Evolutionary conservation across 2,797 vertebrate genomes (phyloP).

Genomic region (Chromis chromis): DNA sequence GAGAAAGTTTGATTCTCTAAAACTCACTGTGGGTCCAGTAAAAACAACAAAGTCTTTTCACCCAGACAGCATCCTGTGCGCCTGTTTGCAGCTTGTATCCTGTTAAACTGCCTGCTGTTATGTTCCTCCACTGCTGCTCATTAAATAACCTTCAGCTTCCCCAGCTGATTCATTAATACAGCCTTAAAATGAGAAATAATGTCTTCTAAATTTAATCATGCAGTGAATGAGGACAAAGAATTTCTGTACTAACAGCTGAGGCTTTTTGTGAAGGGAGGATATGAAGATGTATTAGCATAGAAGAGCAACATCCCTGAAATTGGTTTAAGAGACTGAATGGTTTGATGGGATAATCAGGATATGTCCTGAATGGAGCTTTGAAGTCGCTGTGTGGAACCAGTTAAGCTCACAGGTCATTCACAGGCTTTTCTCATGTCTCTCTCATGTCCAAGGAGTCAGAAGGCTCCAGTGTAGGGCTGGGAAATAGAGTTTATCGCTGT

Average conservation of each 20-base stretch:
- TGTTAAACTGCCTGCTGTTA: neutral
- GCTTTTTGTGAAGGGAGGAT: neutral
- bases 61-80: slow-evolving; percentile 36
- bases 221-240: neutral
- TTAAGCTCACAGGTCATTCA: slow-evolving; percentile 23
- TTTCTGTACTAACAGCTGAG: neutral
- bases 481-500: neutral
- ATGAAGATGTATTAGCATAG: neutral
- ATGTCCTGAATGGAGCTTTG: slow-evolving; percentile 24
- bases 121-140: neutral
- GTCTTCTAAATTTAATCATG: neutral
- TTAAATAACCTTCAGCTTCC: neutral
- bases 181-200: neutral
- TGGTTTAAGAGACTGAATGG: slow-evolving; percentile 18
- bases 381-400: slow-evolving; percentile 4
- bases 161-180: neutral
- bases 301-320: slow-evolving; percentile 17
- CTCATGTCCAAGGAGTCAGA: neutral
- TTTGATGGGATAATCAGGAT: slow-evolving; percentile 25
- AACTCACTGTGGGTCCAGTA: slow-evolving; percentile 31
- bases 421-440: slow-evolving; percentile 3
- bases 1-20: slow-evolving; percentile 55
- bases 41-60: slow-evolving; percentile 31
- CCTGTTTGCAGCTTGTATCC: slow-evolving; percentile 18
- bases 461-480: neutral